Percentiles rank a stretch among this genome's conserved stretches.
phyloP scores from a whole-genome alignment of 2,888 invertebrate species.

The Polydrusus pterygomalis region DNA sequence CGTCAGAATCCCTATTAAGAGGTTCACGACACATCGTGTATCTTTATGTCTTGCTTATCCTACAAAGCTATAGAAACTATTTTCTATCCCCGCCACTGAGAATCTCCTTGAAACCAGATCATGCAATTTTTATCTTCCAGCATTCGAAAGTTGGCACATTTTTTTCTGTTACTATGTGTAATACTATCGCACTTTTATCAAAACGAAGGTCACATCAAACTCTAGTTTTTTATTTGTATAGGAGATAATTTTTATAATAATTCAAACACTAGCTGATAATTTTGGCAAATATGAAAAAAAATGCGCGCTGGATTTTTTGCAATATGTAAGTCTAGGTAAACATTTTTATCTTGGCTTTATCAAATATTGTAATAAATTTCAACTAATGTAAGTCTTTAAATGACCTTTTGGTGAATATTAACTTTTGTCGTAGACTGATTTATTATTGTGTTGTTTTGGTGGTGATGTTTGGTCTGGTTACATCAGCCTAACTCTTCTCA shows the following conservation, averaged over 20 bases:
- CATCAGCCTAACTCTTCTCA: too few species aligned
- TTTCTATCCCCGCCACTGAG: conserved; percentile 42
- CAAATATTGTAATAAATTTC: conserved; percentile 10
- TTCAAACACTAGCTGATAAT: conserved; percentile 55
- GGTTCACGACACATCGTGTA: too few species aligned
- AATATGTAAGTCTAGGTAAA: conserved; percentile 38
- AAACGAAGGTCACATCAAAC: conserved; percentile 53
- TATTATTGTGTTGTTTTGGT: not conserved
- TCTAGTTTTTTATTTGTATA: conserved; percentile 56
- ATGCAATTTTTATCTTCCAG: conserved; percentile 55
- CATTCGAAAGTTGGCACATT: conserved; percentile 54
- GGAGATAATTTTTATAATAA: conserved; percentile 57
- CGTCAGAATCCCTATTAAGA: too few species aligned
- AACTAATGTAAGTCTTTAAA: conserved; percentile 12
- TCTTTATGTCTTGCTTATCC: too few species aligned
- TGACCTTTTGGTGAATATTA: not conserved
- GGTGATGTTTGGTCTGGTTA: not conserved
- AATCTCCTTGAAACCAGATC: conserved; percentile 54
- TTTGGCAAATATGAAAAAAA: conserved; percentile 49
- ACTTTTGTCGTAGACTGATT: not conserved
- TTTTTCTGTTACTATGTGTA: conserved; percentile 54
- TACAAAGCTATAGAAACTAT: not conserved
- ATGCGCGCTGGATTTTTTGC: conserved; percentile 45
- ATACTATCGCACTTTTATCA: conserved; percentile 56
- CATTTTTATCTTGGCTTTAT: conserved; percentile 32